phyloP scores from a whole-genome alignment of 1,140 invertebrate genomes.

The Yoshiicerus persimilis region DNA sequence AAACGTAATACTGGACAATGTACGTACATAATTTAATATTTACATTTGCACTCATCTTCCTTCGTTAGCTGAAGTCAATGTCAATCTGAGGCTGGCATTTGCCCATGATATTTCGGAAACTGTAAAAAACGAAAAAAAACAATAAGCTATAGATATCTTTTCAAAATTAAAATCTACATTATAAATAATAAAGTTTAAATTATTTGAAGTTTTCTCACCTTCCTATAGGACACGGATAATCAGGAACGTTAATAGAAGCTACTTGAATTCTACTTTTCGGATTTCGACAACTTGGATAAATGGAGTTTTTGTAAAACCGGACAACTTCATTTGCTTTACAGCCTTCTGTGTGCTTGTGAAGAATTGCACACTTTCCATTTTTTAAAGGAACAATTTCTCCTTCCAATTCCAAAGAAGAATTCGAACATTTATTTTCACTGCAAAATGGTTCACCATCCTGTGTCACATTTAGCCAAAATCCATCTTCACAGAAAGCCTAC shows the following conservation, averaged over 20 bases:
- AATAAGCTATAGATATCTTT: background rate
- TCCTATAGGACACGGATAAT: slow-evolving; percentile 1
- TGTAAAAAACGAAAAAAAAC: background rate
- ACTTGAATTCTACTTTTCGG: background rate
- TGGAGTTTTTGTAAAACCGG: background rate
- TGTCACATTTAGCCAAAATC: slow-evolving; percentile 19
- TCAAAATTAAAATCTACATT: background rate
- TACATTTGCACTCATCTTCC: background rate
- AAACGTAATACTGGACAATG: background rate
- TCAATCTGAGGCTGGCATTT: background rate
- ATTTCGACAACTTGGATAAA: slow-evolving; percentile 7
- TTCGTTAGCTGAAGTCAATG: background rate
- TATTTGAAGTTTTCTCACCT: background rate
- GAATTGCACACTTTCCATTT: slow-evolving; percentile 2
- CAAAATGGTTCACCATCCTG: background rate
- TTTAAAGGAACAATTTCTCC: background rate
- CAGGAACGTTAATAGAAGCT: background rate
- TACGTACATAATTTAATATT: background rate
- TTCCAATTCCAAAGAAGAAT: background rate
- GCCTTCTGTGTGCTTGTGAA: background rate
- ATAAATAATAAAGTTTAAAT: background rate
- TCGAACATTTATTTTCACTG: background rate
- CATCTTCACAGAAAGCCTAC: background rate
- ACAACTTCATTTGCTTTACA: background rate
- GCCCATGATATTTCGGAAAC: background rate